Evolutionary conservation across 2,113 vertebrate species (phyloP).

Genomic region (Nannospalax galili): DNA sequence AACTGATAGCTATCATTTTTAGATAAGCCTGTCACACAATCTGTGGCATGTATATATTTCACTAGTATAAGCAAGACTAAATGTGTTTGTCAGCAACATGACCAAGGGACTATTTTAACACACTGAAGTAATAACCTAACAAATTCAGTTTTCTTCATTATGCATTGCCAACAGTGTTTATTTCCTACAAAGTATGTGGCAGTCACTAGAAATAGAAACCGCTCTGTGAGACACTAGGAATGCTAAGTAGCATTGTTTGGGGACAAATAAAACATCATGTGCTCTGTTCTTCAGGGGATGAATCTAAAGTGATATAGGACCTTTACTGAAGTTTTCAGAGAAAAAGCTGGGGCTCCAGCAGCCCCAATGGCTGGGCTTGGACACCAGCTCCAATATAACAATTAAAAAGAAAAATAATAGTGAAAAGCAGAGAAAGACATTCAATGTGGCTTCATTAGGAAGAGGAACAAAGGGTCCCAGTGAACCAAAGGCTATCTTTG

Average conservation of each 20-base stretch:
- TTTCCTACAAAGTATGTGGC: neutral
- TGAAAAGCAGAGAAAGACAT: neutral
- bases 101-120: neutral
- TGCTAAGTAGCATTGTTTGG: neutral
- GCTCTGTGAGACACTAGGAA: neutral
- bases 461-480: neutral
- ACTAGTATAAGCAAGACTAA: neutral
- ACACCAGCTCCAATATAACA: neutral
- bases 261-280: neutral
- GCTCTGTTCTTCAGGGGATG: neutral
- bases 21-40: neutral
- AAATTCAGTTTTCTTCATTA: neutral
- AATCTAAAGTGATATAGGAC: neutral
- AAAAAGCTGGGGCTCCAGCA: neutral
- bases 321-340: neutral
- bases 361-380: neutral
- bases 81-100: neutral
- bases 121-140: slow-evolving; percentile 12
- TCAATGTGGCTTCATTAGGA: neutral
- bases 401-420: neutral
- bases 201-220: slow-evolving; percentile 18
- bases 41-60: neutral
- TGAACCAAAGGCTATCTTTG: too few species aligned
- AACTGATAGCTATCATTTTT: neutral
- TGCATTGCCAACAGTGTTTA: neutral